Evolutionary conservation across 2,888 invertebrate genomes (phyloP).

Genomic region (Diarsia mendica): DNA sequence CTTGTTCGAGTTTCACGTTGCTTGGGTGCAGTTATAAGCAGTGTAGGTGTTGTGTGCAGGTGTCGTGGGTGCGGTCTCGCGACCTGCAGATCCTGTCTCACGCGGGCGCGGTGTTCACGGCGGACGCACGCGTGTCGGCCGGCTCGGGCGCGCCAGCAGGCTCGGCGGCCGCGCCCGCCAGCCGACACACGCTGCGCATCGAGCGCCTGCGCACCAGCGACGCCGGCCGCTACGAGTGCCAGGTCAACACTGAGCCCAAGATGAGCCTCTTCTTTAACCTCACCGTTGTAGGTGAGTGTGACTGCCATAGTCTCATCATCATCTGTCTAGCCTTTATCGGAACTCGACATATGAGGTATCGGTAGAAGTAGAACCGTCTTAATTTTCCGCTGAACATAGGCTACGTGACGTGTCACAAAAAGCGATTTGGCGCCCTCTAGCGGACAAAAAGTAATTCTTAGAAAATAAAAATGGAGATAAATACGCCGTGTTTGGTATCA

Average conservation of each 20-base stretch:
- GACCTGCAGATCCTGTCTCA: conserved; percentile 93
- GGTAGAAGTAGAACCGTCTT: too few species aligned
- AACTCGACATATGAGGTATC: too few species aligned
- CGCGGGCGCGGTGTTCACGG: conserved; percentile 92
- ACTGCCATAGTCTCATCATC: neutral
- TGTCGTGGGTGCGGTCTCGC: conserved; percentile 93
- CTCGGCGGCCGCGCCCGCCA: conserved; percentile 68
- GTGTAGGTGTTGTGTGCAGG: conserved; percentile 82
- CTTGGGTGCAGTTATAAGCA: neutral
- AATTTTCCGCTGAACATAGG: too few species aligned
- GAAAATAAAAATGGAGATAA: too few species aligned
- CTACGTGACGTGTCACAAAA: too few species aligned
- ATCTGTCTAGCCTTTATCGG: too few species aligned
- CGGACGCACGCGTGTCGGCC: conserved; percentile 92
- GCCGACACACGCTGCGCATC: conserved; percentile 91
- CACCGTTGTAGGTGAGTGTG: conserved; percentile 90
- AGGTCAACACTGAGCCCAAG: conserved; percentile 94
- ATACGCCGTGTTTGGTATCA: too few species aligned
- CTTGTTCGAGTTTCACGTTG: neutral
- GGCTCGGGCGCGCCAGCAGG: conserved; percentile 78
- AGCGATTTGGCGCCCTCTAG: too few species aligned
- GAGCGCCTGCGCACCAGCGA: conserved; percentile 90
- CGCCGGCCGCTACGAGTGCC: conserved; percentile 93
- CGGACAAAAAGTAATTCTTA: too few species aligned
- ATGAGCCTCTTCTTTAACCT: conserved; percentile 92